Evolutionary conservation across 2,888 invertebrate genomes (phyloP).

Genomic region (Tryphoninae sp.): DNA sequence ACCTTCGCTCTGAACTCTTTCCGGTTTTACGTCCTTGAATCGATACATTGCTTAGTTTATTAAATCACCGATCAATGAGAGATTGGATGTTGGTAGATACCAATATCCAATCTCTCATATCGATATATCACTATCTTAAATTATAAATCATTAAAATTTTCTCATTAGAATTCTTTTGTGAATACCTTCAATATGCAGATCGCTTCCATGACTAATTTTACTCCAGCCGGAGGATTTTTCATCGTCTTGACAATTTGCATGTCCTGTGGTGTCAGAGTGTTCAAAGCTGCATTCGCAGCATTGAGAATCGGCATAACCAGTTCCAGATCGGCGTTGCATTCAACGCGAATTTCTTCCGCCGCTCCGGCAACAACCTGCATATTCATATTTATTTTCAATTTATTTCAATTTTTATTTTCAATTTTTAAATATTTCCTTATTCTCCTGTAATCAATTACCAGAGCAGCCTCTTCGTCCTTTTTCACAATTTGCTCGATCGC

Average conservation of each 20-base stretch:
- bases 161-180: background rate
- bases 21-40: constrained; percentile 91
- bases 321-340: constrained; percentile 95
- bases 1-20: constrained; percentile 89
- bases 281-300: constrained; percentile 92
- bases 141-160: too few species aligned
- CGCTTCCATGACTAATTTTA: constrained; percentile 97
- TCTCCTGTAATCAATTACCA: constrained; percentile 68
- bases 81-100: too few species aligned
- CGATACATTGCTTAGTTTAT: constrained; percentile 47
- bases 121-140: too few species aligned
- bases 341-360: constrained; percentile 94
- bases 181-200: constrained; percentile 93
- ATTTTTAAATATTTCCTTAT: too few species aligned
- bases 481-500: constrained; percentile 91
- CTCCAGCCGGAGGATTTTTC: constrained; percentile 96
- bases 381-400: background rate
- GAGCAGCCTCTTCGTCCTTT: constrained; percentile 91
- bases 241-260: constrained; percentile 98
- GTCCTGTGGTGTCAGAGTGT: constrained; percentile 95
- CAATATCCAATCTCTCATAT: too few species aligned
- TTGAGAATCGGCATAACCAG: constrained; percentile 96
- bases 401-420: too few species aligned
- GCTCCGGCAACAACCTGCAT: constrained; percentile 75
- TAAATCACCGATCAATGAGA: background rate